Conservation (phyloP, 2,888 invertebrate species). For the Allacma fusca region DNA sequence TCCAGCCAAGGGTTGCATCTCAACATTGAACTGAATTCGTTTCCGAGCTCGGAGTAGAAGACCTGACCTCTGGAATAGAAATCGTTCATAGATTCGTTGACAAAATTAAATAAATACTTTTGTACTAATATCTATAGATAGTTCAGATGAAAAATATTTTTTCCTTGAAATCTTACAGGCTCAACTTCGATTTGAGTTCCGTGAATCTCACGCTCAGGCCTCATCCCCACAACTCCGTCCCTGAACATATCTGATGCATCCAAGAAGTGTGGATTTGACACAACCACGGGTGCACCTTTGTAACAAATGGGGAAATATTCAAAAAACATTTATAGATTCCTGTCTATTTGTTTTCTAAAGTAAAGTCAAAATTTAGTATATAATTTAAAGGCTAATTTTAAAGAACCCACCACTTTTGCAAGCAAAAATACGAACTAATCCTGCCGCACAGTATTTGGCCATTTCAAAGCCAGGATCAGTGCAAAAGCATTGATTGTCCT, state of each 20-base stretch:
- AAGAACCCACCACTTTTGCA: slow-evolving; percentile 43
- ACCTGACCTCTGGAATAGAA: slow-evolving; percentile 52
- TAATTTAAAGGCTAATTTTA: not conserved
- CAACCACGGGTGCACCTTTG: slow-evolving; percentile 41
- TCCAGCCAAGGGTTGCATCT: slow-evolving; percentile 46
- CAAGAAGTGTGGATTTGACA: slow-evolving; percentile 45
- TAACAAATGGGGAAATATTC: too few species aligned
- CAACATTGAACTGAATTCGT: slow-evolving; percentile 57
- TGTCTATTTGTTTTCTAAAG: too few species aligned
- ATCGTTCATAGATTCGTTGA: not conserved
- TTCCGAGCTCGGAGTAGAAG: slow-evolving; percentile 53
- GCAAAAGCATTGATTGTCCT: slow-evolving; percentile 53
- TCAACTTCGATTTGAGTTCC: slow-evolving; percentile 42
- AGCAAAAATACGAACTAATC: slow-evolving; percentile 44
- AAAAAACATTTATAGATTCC: too few species aligned
- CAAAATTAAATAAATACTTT: not conserved
- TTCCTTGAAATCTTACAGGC: slow-evolving; percentile 43
- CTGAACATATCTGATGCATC: not conserved
- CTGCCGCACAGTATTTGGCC: slow-evolving; percentile 22
- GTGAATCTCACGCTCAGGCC: slow-evolving; percentile 31
- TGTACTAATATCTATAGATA: not conserved
- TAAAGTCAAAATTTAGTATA: not conserved
- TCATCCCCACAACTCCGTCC: slow-evolving; percentile 27
- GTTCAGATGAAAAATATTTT: too few species aligned
- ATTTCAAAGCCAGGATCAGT: slow-evolving; percentile 24